Conservation (phyloP, 1,140 invertebrate species). For the Ctenoplectra terminalis region DNA sequence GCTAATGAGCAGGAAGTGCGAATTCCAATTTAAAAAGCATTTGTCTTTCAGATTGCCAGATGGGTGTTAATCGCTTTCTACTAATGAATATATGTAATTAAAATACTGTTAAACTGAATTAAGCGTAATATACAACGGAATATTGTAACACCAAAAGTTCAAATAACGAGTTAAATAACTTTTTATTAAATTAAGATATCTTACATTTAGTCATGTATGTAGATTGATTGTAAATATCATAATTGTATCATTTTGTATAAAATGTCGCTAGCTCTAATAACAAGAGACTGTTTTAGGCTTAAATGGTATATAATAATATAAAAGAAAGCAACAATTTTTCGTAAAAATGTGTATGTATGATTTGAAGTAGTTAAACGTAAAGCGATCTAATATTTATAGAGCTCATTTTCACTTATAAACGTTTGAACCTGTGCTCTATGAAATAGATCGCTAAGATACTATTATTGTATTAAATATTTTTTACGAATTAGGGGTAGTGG, state of each 20-base stretch:
- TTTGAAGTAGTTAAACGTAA: slow-evolving; percentile 50
- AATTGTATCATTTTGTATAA: slow-evolving; percentile 74
- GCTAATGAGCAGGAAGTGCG: slow-evolving; percentile 19
- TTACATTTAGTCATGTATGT: slow-evolving; percentile 61
- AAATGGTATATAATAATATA: slow-evolving; percentile 45
- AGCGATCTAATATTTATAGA: slow-evolving; percentile 54
- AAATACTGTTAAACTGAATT: slow-evolving; percentile 29
- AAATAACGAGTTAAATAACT: slow-evolving; percentile 58
- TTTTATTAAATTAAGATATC: slow-evolving; percentile 59
- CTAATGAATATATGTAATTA: slow-evolving; percentile 37
- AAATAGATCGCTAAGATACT: slow-evolving; percentile 37
- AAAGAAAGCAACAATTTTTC: slow-evolving; percentile 54
- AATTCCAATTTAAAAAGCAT: slow-evolving; percentile 39
- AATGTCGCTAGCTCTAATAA: slow-evolving; percentile 62
- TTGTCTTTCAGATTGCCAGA: slow-evolving; percentile 43
- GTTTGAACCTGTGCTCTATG: slow-evolving; percentile 44
- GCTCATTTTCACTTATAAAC: slow-evolving; percentile 38
- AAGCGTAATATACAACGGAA: slow-evolving; percentile 33
- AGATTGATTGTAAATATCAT: slow-evolving; percentile 70
- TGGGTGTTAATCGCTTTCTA: slow-evolving; percentile 45
- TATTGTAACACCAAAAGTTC: slow-evolving; percentile 65
- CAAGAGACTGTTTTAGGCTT: slow-evolving; percentile 73
- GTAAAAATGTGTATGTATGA: slow-evolving; percentile 37
- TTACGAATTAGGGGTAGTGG: slow-evolving; percentile 70
- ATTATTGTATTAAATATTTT: slow-evolving; percentile 68